These are phyloP conservation scores for Diabrotica balteata DNA, from an alignment of 2,888 invertebrate species.

Conservation along the genomic window DNA sequence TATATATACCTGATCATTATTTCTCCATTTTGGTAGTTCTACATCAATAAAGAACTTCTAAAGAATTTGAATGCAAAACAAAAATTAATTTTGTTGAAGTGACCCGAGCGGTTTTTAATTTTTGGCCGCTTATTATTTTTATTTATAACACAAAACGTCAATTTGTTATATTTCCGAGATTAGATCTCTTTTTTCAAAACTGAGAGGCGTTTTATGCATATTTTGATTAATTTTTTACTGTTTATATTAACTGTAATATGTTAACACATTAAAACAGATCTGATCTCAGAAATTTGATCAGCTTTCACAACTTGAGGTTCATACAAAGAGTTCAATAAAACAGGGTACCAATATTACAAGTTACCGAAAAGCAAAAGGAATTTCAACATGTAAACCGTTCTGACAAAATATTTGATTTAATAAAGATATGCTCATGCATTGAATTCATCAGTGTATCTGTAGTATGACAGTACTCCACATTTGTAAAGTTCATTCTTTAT, in stretches of 20 bases:
- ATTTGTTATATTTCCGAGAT: constrained; percentile 10
- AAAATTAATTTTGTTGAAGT: constrained; percentile 2
- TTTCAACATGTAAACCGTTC: too few relatives aligned
- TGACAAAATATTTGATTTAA: too few relatives aligned
- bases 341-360: constrained; percentile 21
- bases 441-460: too few relatives aligned
- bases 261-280: background rate
- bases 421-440: too few relatives aligned
- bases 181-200: constrained; percentile 11
- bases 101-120: background rate
- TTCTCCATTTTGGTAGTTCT: too few relatives aligned
- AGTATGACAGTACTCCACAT: too few relatives aligned
- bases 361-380: constrained; percentile 1
- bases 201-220: constrained; percentile 3
- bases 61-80: too few relatives aligned
- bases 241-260: background rate
- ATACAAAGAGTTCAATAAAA: constrained; percentile 1
- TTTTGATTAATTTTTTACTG: background rate
- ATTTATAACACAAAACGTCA: constrained; percentile 6
- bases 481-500: too few relatives aligned
- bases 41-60: too few relatives aligned
- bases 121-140: constrained; percentile 16
- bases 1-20: too few relatives aligned
- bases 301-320: constrained; percentile 24
- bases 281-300: constrained; percentile 11